Base-by-base conservation (phyloP, 37 sponge, comb jelly and placozoan genomes). In the Agelas oroides region DNA sequence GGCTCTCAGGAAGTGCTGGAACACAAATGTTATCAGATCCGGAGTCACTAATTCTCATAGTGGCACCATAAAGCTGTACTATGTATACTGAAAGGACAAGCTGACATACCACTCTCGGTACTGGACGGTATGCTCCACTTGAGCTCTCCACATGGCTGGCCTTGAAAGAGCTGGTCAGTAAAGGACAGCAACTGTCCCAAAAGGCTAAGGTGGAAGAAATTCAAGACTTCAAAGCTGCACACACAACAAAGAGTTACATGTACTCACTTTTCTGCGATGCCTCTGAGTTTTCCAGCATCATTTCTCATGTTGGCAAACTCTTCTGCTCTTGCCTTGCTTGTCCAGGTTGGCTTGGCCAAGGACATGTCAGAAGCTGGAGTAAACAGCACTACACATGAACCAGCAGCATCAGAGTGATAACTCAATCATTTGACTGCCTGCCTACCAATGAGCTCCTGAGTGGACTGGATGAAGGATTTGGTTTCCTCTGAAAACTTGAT, bases 401-500 rank as follows among this genome's bases (percentile, higher is more conserved):
- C 46, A 12, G 46, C 46, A 46, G 46, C 8, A 46, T 46, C 46
- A 46, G 46, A 46, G 8, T 46, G 46, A 46, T 12, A 12, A 46
- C 46, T 3, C 8, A 34, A 62, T 62, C 17, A 66, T 66, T 17
- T n/a, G n/a, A n/a, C n/a, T n/a, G n/a, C n/a, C 30, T 56, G 1
- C 53, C 65, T 52, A 89, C 90, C 91, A 65, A 94, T 94, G 52
- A 94, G 80, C 12, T 94, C 90, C 67, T 94, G 87, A 1, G 90
- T 79, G 53, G 79, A 61, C 37, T 94, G 94, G 28, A 94, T 72
- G 59, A 90, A 83, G 18, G 75, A 33, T 36, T 66, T 64, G 24
- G 81, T 80, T 35, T 87, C 94, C 17, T 94, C 90, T 0, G 87
- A 80, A 71, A 94, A 86, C 70, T 65, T 89, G 81, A 89, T 87